Percentiles rank a stretch among this genome's conserved stretches.
These are phyloP conservation scores for Pangasius mekongensis DNA, from an alignment of 2,797 vertebrate genomes.

Conservation along the genomic window DNA sequence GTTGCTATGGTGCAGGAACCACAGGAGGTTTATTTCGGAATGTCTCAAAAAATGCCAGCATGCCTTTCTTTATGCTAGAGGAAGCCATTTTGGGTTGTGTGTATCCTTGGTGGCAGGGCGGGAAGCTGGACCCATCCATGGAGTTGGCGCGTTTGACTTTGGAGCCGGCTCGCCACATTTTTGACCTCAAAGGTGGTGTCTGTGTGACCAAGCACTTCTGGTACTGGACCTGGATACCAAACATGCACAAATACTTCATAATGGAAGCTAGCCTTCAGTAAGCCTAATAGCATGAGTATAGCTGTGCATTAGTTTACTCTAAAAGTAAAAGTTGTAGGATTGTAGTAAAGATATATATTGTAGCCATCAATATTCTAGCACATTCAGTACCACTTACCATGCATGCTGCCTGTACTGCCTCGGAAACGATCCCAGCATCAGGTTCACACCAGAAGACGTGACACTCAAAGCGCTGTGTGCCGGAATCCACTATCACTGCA, in stretches of 20 bases:
- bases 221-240: slow-evolving; percentile 84
- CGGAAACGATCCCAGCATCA: slow-evolving; percentile 86
- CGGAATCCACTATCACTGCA: slow-evolving; percentile 87
- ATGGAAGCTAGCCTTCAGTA: not conserved
- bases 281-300: not conserved
- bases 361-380: not conserved
- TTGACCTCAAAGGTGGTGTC: slow-evolving; percentile 80
- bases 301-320: not conserved
- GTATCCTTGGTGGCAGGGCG: slow-evolving; percentile 64
- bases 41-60: slow-evolving; percentile 89
- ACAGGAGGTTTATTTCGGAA: slow-evolving; percentile 85
- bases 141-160: slow-evolving; percentile 85
- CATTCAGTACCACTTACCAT: slow-evolving; percentile 79
- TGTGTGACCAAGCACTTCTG: slow-evolving; percentile 93
- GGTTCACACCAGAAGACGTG: slow-evolving; percentile 95
- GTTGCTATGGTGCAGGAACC: slow-evolving; percentile 75
- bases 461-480: slow-evolving; percentile 87
- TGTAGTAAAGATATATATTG: not conserved
- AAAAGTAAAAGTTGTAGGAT: not conserved
- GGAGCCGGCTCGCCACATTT: slow-evolving; percentile 73
- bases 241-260: slow-evolving; percentile 15
- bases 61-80: slow-evolving; percentile 78
- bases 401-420: slow-evolving; percentile 92
- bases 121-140: slow-evolving; percentile 77
- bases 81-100: slow-evolving; percentile 67